phyloP scores from a whole-genome alignment of 2,888 invertebrate species.

The Aplocera efformata region DNA sequence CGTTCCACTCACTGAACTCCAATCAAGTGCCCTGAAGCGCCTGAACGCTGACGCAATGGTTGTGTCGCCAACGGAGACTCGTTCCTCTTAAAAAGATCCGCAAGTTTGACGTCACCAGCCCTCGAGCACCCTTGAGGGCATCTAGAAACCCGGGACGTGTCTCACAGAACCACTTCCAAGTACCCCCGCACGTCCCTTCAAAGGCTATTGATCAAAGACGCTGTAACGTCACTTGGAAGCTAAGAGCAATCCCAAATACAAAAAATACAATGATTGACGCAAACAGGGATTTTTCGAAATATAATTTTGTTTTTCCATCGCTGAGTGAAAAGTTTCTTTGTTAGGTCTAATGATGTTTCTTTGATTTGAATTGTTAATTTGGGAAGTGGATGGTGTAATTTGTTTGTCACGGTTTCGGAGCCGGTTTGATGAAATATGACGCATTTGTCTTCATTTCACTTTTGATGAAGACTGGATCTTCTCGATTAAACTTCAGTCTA shows the following conservation, averaged over 20 bases:
- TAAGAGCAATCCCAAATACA: constrained; percentile 11
- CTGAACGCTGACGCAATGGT: constrained; percentile 61
- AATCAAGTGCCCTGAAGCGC: constrained; percentile 46
- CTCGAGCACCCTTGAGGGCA: constrained; percentile 41
- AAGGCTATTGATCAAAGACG: constrained; percentile 60
- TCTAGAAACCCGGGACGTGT: constrained; percentile 46
- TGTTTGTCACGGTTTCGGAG: constrained; percentile 35
- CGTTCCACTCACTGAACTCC: constrained; percentile 41
- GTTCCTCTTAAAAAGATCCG: constrained; percentile 47
- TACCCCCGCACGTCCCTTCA: constrained; percentile 35
- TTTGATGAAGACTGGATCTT: constrained; percentile 17
- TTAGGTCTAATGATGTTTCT: constrained; percentile 39
- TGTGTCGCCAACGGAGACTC: constrained; percentile 50
- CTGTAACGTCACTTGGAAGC: constrained; percentile 17
- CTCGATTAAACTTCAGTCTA: constrained; percentile 12
- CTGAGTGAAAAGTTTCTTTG: constrained; percentile 55
- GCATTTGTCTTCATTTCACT: constrained; percentile 21
- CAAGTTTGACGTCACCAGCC: constrained; percentile 53
- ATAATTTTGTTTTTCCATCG: constrained; percentile 41
- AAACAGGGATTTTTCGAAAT: constrained; percentile 27
- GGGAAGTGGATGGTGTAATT: constrained; percentile 34
- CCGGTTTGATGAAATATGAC: constrained; percentile 16
- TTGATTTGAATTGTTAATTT: constrained; percentile 49
- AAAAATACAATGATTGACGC: constrained; percentile 33
- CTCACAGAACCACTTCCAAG: constrained; percentile 45